Conservation (phyloP, 2,113 vertebrate species). For the Paedocypris sp. region DNA sequence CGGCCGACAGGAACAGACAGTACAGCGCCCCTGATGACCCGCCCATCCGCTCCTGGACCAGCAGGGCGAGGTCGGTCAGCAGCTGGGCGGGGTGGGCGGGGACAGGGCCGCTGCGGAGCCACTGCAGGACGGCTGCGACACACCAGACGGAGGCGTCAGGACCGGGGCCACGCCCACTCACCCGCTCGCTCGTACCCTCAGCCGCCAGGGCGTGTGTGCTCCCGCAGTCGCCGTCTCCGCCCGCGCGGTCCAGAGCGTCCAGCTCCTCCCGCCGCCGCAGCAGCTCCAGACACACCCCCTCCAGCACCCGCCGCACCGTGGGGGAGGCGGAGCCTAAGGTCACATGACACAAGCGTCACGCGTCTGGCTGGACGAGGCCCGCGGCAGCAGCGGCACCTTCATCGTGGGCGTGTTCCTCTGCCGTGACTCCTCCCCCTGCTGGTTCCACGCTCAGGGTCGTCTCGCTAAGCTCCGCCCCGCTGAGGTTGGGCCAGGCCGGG, state of each 20-base stretch:
- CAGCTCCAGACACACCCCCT: slow-evolving; percentile 62
- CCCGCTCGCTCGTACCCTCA: slow-evolving; percentile 60
- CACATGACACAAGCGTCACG: too few relatives aligned
- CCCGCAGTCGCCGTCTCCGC: slow-evolving; percentile 87
- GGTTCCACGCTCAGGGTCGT: slow-evolving; percentile 42
- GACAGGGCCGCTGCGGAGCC: slow-evolving; percentile 53
- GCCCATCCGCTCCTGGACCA: slow-evolving; percentile 86
- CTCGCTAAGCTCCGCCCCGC: slow-evolving; percentile 43
- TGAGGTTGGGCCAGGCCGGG: slow-evolving; percentile 73
- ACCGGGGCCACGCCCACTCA: too few relatives aligned
- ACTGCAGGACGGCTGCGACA: slow-evolving; percentile 70
- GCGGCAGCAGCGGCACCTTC: too few relatives aligned
- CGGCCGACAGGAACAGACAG: slow-evolving; percentile 81
- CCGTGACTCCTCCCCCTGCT: slow-evolving; percentile 20
- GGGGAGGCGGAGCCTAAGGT: slow-evolving; percentile 48
- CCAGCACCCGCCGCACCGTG: slow-evolving; percentile 44
- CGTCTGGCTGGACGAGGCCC: too few relatives aligned
- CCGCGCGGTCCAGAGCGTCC: slow-evolving; percentile 76
- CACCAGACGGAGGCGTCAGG: not conserved
- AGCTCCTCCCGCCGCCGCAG: slow-evolving; percentile 68
- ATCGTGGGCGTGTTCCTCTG: not conserved
- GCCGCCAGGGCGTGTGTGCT: slow-evolving; percentile 79
- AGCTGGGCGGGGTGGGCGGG: slow-evolving; percentile 61
- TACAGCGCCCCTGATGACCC: slow-evolving; percentile 91
- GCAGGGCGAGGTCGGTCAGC: slow-evolving; percentile 58